Evolutionary conservation across 37 sponge, comb jelly and placozoan species (phyloP).

Genomic region (Cliona cf. orientalis): DNA sequence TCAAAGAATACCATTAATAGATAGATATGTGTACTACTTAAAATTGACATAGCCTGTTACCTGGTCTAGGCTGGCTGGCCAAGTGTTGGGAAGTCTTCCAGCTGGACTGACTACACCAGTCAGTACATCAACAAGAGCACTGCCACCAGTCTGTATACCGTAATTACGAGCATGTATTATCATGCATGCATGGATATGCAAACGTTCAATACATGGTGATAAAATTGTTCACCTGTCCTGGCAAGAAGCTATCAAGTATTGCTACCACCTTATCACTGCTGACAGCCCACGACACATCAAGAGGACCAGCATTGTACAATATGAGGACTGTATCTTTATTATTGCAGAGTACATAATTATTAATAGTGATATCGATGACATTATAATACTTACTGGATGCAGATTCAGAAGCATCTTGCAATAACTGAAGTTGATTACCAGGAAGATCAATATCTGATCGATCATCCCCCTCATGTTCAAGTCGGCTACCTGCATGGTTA

Average conservation of each 20-base stretch:
- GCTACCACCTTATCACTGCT: conserved; percentile 19
- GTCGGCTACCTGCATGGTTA: no score
- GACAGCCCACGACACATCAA: conserved; percentile 54
- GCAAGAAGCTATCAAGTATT: conserved; percentile 48
- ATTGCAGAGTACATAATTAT: no score
- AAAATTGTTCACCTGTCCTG: conserved; percentile 40
- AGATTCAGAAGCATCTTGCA: conserved; percentile 33
- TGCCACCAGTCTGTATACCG: conserved; percentile 39
- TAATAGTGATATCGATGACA: no score
- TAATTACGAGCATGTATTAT: no score
- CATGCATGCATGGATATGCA: no score
- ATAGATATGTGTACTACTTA: no score
- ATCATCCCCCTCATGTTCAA: no score
- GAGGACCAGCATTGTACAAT: conserved; percentile 63
- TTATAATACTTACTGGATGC: no score
- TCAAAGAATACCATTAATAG: background rate
- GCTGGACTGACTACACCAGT: conserved; percentile 40
- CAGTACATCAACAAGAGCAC: conserved; percentile 40
- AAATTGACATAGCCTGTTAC: conserved; percentile 11
- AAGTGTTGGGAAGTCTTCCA: conserved; percentile 68
- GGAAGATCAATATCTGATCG: conserved; percentile 50
- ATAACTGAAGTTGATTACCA: conserved; percentile 37
- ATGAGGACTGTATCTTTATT: no score
- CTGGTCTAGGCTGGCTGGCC: conserved; percentile 61
- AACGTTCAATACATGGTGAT: no score